These are phyloP conservation scores for Corvus moneduloides DNA, from an alignment of 2,113 vertebrate species.

Conservation along the genomic window DNA sequence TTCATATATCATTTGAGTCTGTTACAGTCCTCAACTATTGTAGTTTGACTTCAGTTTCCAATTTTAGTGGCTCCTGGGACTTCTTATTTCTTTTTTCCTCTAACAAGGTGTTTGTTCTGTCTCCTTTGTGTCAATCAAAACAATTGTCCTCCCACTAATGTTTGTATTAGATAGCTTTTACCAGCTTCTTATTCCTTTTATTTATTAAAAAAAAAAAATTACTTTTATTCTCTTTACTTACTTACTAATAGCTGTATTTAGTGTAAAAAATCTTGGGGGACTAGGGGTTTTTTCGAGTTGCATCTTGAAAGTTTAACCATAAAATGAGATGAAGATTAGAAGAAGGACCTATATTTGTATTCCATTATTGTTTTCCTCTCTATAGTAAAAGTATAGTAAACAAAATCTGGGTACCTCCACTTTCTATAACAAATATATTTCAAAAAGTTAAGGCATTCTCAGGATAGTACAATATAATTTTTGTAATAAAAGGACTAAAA, in stretches of 20 bases:
- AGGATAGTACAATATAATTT: background rate
- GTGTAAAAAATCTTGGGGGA: background rate
- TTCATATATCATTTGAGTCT: background rate
- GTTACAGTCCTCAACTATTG: background rate
- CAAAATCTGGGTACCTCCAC: background rate
- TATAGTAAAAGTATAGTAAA: background rate
- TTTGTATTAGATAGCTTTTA: background rate
- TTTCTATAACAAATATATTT: background rate
- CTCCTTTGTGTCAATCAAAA: background rate
- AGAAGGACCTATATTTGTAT: background rate
- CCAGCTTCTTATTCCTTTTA: background rate
- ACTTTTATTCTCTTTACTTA: background rate
- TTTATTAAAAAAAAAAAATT: background rate
- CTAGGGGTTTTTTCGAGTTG: rapidly evolving
- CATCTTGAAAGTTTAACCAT: background rate
- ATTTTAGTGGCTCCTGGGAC: background rate
- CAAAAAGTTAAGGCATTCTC: background rate
- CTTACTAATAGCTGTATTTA: background rate
- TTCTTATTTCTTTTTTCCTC: background rate
- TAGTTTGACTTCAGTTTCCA: background rate
- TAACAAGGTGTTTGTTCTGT: background rate
- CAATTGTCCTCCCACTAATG: background rate
- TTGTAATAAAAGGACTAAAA: background rate
- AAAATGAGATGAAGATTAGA: background rate
- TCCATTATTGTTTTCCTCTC: background rate